phyloP scores from a whole-genome alignment of 2,113 vertebrate genomes.

The Piprites chloris region DNA sequence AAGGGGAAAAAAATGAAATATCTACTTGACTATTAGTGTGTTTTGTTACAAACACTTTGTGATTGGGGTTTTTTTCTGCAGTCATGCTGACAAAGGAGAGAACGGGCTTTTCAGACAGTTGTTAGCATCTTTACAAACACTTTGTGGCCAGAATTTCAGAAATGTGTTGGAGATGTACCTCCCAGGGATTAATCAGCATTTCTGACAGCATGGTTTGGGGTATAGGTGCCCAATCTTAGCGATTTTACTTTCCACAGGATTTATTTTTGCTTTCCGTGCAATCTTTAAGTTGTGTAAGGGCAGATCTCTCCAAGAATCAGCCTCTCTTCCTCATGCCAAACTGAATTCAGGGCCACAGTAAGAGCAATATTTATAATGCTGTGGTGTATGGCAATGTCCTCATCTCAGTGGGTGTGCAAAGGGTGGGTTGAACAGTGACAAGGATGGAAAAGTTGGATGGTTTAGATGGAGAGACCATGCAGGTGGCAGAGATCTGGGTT shows the following conservation, averaged over 20 bases:
- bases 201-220: not conserved
- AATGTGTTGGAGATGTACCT: not conserved
- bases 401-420: not conserved
- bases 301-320: not conserved
- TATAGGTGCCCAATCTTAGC: not conserved
- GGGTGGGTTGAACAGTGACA: not conserved
- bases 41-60: not conserved
- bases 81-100: not conserved
- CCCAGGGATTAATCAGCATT: not conserved
- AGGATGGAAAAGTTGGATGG: not conserved
- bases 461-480: not conserved
- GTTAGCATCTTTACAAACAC: not conserved
- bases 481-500: not conserved
- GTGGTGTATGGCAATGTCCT: not conserved
- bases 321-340: not conserved
- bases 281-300: not conserved
- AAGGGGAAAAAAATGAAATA: constrained; percentile 48
- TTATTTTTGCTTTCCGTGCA: not conserved
- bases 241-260: not conserved
- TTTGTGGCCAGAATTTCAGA: not conserved
- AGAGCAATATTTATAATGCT: not conserved
- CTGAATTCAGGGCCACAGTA: fast-evolving
- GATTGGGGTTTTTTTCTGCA: not conserved
- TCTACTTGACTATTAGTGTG: constrained; percentile 25
- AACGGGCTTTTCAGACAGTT: not conserved